Evolutionary conservation across 2,888 invertebrate genomes (phyloP).

Genomic region (Drosophila dives): DNA sequence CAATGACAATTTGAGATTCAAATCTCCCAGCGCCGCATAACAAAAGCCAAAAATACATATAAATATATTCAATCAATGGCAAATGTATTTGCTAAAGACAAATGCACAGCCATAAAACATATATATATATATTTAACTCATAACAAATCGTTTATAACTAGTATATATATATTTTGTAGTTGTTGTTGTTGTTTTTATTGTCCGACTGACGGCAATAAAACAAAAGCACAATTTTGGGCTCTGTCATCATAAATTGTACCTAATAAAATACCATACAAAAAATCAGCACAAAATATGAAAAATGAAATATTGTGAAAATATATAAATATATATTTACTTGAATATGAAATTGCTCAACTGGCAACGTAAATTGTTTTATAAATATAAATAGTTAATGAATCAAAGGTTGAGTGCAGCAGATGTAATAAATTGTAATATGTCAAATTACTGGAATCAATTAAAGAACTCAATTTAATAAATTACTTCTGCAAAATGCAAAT

Average conservation of each 20-base stretch:
- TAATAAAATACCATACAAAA: conserved; percentile 55
- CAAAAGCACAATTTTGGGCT: conserved; percentile 44
- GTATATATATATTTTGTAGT: conserved; percentile 8
- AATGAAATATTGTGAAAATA: conserved; percentile 2
- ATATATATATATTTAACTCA: conserved; percentile 16
- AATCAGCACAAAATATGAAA: neutral
- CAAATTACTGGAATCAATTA: conserved; percentile 35
- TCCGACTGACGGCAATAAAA: conserved; percentile 48
- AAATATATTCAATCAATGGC: conserved; percentile 45
- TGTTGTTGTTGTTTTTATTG: conserved; percentile 16
- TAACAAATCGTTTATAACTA: conserved; percentile 36
- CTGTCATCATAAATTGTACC: conserved; percentile 54
- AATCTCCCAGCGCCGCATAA: conserved; percentile 30
- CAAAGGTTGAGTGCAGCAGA: conserved; percentile 2
- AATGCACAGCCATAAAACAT: conserved; percentile 24
- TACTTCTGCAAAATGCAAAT: neutral
- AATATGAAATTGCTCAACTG: conserved; percentile 6
- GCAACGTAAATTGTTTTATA: conserved; percentile 33
- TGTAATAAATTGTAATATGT: conserved; percentile 12
- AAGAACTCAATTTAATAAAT: conserved; percentile 2
- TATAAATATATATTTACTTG: conserved; percentile 13
- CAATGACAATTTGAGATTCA: conserved; percentile 36
- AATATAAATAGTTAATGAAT: conserved; percentile 43
- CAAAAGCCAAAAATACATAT: conserved; percentile 33
- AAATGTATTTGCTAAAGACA: conserved; percentile 37